phyloP scores from a whole-genome alignment of 2,113 vertebrate species.

The Scomber scombrus region DNA sequence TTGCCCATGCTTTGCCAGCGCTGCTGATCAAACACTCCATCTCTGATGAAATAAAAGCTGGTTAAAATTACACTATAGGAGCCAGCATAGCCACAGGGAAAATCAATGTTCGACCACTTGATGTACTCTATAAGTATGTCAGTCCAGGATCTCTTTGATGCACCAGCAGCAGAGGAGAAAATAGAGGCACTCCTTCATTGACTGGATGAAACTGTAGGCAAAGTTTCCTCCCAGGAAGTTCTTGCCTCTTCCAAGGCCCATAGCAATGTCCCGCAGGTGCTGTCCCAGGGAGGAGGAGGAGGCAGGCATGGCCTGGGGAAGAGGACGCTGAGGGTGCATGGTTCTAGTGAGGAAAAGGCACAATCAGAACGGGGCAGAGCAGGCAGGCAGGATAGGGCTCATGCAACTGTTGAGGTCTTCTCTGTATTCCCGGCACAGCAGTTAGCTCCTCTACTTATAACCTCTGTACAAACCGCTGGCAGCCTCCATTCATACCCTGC shows the following conservation, averaged over 20 bases:
- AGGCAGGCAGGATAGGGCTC: conserved; percentile 8
- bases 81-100: conserved; percentile 24
- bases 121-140: conserved; percentile 50
- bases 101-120: conserved; percentile 45
- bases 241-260: conserved; percentile 72
- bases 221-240: conserved; percentile 80
- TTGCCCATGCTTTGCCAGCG: conserved; percentile 47
- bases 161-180: conserved; percentile 96
- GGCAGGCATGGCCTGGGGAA: conserved; percentile 69
- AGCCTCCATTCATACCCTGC: conserved; percentile 34
- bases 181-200: conserved; percentile 87
- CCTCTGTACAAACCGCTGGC: conserved; percentile 44
- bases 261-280: conserved; percentile 65
- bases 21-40: conserved; percentile 48
- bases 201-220: conserved; percentile 80
- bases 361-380: not conserved
- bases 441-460: conserved; percentile 66
- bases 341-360: conserved; percentile 22
- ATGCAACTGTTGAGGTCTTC: conserved; percentile 46
- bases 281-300: conserved; percentile 69
- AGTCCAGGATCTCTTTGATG: conserved; percentile 92
- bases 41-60: conserved; percentile 50
- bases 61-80: conserved; percentile 45
- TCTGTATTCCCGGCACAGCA: conserved; percentile 32
- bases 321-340: conserved; percentile 82